Evolutionary conservation across 92 coral and sea anemone species (phyloP), one percentile per base, ranked within the genome.

Genomic region (Diadumene lineata): DNA sequence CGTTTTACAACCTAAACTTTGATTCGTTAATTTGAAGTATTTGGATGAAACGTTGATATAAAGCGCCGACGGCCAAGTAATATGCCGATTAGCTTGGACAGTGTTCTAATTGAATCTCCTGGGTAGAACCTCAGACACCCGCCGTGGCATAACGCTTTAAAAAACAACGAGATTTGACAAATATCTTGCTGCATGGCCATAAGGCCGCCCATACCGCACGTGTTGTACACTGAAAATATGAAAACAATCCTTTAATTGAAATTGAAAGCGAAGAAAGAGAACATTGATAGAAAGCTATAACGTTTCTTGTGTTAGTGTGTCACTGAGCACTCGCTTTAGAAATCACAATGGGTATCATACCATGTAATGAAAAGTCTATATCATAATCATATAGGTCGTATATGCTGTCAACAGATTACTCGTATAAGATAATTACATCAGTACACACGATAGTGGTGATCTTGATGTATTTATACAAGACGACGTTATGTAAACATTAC

Each of bases 201-300:
- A 72, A 72, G 77, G 77, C 66, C 25, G 33, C 33, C 77, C 66
- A 2, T 32, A 15, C 15, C 66, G 66, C 77, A 72, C 77, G 77
- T 72, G 77, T 57, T 66, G 66, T 23, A 18, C 57, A 72, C 28
- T 31, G 29, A 22, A 72, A 72, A 56, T 26, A 56, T 57, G 77
- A 72, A 72, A 72, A 60, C 66, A 72, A 72, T 31, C 66, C 64
- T n/a, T 78, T 78, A 78, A 78, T 68, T 68, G 75, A 68, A 77
- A 66, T 65, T 58, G 31, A 19, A 56, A 30, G 21, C 15, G 25
- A 68, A 78, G 56, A 78, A 56, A 60, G 75, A 68, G 44, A 38
- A 58, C 69, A 34, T 7, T 13, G 24, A 27, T 15, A 30, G 43
- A 57, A 60, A 22, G 43, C 16, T 43, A 27, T 60, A 43, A n/a